Evolutionary conservation across 2,888 invertebrate genomes (phyloP).

Genomic region (Sturmia bella): DNA sequence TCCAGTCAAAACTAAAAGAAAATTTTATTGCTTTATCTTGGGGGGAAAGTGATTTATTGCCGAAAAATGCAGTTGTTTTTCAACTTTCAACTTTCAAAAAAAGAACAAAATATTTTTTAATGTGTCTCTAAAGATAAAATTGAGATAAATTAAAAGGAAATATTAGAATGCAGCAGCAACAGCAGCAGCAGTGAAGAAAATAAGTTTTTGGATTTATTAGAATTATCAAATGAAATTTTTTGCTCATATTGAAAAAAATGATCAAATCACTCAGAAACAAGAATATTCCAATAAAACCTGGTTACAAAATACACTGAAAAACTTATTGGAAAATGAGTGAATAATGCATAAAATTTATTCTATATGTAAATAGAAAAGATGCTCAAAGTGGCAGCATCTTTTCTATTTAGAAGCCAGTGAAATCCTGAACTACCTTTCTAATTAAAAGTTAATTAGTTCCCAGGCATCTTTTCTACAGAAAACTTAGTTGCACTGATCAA

Average conservation of each 20-base stretch:
- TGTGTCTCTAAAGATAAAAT: slow-evolving; percentile 10
- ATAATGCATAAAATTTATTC: too few species aligned
- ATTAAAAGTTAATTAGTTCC: too few species aligned
- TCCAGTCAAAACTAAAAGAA: slow-evolving; percentile 7
- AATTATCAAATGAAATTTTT: background rate
- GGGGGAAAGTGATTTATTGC: slow-evolving; percentile 78
- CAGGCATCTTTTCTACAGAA: too few species aligned
- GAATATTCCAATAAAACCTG: too few species aligned
- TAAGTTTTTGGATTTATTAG: background rate
- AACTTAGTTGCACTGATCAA: too few species aligned
- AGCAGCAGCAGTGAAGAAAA: background rate
- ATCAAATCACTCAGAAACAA: too few species aligned
- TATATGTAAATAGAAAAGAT: too few species aligned
- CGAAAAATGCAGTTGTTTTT: slow-evolving; percentile 73
- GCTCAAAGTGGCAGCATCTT: too few species aligned
- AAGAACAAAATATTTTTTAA: slow-evolving; percentile 29
- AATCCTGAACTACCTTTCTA: too few species aligned
- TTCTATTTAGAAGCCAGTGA: too few species aligned
- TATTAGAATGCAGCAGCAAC: background rate
- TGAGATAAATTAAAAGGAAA: slow-evolving; percentile 23
- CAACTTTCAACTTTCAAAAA: slow-evolving; percentile 23
- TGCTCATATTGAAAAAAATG: background rate
- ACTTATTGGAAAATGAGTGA: too few species aligned
- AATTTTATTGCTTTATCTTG: slow-evolving; percentile 56
- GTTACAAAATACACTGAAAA: too few species aligned